A percentile compares a stretch with the other conserved stretches of the same genome.
Conservation (phyloP, 92 coral and sea anemone species). For the Umimayanthus chanpuru region DNA sequence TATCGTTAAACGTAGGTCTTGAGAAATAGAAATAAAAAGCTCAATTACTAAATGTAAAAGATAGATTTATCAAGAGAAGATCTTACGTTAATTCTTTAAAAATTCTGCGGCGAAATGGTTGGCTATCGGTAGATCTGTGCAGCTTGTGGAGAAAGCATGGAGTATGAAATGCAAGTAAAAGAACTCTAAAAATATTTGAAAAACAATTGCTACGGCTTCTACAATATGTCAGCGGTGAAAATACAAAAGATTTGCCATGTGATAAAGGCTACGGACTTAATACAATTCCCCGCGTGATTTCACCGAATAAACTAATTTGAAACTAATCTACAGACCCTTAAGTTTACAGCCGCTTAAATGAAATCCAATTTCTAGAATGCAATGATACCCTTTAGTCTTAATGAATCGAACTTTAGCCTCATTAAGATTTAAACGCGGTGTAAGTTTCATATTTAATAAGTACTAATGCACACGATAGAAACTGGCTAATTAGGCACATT, state of each 20-base stretch:
- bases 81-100: constrained; percentile 20
- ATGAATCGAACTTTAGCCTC: constrained; percentile 45
- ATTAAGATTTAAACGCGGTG: constrained; percentile 59
- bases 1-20: constrained; percentile 21
- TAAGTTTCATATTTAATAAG: constrained; percentile 78
- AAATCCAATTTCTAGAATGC: constrained; percentile 41
- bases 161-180: constrained; percentile 50
- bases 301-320: constrained; percentile 39
- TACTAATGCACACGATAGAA: constrained; percentile 63
- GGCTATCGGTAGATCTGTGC: constrained; percentile 25
- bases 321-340: constrained; percentile 38
- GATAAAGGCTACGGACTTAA: constrained; percentile 35
- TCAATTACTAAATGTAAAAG: constrained; percentile 9
- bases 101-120: neutral
- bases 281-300: constrained; percentile 22
- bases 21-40: neutral
- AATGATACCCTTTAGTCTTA: constrained; percentile 38
- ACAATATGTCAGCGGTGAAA: constrained; percentile 27
- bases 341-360: constrained; percentile 25
- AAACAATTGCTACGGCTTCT: constrained; percentile 51
- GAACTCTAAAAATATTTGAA: constrained; percentile 69
- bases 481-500: constrained; percentile 60
- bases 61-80: constrained; percentile 18
- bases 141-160: constrained; percentile 40
- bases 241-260: constrained; percentile 39